Evolutionary conservation across 2,888 invertebrate species (phyloP).

Genomic region (Drosophila silvestris): DNA sequence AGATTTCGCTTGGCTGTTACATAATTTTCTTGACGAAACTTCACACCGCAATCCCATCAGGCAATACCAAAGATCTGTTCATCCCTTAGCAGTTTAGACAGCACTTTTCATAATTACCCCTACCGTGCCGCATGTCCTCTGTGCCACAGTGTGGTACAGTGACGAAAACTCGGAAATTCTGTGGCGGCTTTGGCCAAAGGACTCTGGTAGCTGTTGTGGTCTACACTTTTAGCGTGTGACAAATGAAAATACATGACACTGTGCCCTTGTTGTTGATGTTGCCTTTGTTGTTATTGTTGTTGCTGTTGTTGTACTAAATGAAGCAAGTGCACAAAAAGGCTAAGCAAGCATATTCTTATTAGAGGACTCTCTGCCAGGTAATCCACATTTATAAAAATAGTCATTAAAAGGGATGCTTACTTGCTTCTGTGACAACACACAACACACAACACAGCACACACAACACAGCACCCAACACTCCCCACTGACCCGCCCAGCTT

Average conservation of each 20-base stretch:
- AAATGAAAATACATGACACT: conserved; percentile 35
- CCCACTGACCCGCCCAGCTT: conserved; percentile 10
- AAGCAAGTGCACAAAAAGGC: conserved; percentile 72
- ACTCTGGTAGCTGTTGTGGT: conserved; percentile 38
- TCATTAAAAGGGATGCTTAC: conserved; percentile 65
- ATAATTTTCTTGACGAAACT: conserved; percentile 23
- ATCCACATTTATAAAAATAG: conserved; percentile 75
- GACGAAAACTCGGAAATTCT: conserved; percentile 11
- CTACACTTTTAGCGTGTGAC: conserved; percentile 55
- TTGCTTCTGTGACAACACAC: conserved; percentile 14
- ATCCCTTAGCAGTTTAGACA: conserved; percentile 22
- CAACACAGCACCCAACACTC: neutral
- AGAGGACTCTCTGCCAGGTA: conserved; percentile 63
- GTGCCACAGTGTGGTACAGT: neutral
- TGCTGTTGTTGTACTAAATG: conserved; percentile 61
- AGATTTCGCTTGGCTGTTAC: conserved; percentile 6
- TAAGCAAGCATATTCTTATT: conserved; percentile 63
- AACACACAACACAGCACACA: neutral
- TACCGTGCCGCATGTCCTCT: conserved; percentile 8
- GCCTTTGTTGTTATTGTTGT: conserved; percentile 11
- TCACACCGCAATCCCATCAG: conserved; percentile 30
- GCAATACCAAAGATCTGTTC: conserved; percentile 12
- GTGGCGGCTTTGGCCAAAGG: conserved; percentile 22
- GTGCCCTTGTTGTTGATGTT: conserved; percentile 31
- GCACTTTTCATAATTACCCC: conserved; percentile 51